phyloP scores from a whole-genome alignment of 2,888 invertebrate species.

The Carterocephalus palaemon region DNA sequence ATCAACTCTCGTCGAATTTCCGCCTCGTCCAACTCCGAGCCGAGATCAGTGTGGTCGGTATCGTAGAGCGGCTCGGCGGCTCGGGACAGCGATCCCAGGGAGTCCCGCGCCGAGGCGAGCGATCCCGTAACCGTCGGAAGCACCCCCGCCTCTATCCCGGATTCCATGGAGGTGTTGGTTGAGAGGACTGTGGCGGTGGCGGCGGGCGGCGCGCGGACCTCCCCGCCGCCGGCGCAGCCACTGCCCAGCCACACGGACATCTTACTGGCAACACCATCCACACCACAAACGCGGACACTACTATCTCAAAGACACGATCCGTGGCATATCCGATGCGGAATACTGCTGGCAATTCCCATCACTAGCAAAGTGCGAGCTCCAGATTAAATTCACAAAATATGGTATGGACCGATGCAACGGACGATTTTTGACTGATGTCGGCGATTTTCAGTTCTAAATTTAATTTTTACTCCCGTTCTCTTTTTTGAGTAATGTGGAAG shows the following conservation, averaged over 20 bases:
- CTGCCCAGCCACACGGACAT: conserved; percentile 76
- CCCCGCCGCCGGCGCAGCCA: conserved; percentile 57
- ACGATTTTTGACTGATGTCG: not conserved
- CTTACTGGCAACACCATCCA: conserved; percentile 66
- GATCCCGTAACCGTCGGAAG: conserved; percentile 87
- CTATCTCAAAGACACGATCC: not conserved
- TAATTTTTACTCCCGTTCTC: not conserved
- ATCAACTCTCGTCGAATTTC: conserved; percentile 87
- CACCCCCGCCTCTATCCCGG: conserved; percentile 83
- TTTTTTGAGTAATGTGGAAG: conserved; percentile 8
- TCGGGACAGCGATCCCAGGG: conserved; percentile 79
- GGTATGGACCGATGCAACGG: conserved; percentile 12
- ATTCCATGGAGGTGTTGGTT: conserved; percentile 80
- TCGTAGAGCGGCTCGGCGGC: conserved; percentile 83
- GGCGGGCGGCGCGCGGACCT: conserved; percentile 52
- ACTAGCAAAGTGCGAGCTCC: not conserved
- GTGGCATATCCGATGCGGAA: not conserved
- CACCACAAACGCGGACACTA: conserved; percentile 39
- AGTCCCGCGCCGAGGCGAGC: conserved; percentile 75
- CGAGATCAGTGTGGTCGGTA: conserved; percentile 89
- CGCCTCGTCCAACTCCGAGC: conserved; percentile 88
- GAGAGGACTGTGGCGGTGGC: conserved; percentile 66
- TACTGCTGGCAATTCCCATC: not conserved
- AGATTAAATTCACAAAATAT: not conserved
- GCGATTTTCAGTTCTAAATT: not conserved